Percentiles rank a stretch among this genome's conserved stretches.
Conservation (phyloP, 2,888 invertebrate species). For the Subacronicta megacephala region DNA sequence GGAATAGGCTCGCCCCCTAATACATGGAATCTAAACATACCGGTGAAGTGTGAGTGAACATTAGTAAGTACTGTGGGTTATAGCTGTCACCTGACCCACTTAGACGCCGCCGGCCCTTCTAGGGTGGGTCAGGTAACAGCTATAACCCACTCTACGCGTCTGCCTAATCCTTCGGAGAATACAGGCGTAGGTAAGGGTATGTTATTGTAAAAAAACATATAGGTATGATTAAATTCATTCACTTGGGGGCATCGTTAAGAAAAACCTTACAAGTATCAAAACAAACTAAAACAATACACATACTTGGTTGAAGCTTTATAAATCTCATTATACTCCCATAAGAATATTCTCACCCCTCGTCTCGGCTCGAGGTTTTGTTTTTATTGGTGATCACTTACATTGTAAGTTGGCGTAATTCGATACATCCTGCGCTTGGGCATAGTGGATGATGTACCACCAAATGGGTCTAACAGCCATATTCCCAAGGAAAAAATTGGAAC, state of each 20-base stretch:
- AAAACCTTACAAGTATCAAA: slow-evolving; percentile 44
- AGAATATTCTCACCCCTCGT: slow-evolving; percentile 85
- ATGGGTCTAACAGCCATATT: slow-evolving; percentile 54
- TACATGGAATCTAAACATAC: too few species aligned
- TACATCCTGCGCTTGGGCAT: slow-evolving; percentile 84
- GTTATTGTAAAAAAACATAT: too few species aligned
- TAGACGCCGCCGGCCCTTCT: too few species aligned
- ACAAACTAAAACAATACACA: slow-evolving; percentile 58
- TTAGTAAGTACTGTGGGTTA: too few species aligned
- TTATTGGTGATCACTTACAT: slow-evolving; percentile 85
- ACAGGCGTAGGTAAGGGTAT: too few species aligned
- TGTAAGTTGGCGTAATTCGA: slow-evolving; percentile 84
- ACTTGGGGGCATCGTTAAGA: slow-evolving; percentile 24
- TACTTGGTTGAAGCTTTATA: slow-evolving; percentile 85
- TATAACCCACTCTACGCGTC: too few species aligned
- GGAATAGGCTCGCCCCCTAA: too few species aligned
- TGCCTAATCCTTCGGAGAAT: too few species aligned
- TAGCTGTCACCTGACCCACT: too few species aligned
- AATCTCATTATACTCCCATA: slow-evolving; percentile 80
- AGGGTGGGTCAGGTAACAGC: too few species aligned
- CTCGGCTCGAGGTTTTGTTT: slow-evolving; percentile 70
- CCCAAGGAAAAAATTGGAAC: slow-evolving; percentile 35
- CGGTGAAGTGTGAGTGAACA: too few species aligned
- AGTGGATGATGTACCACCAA: slow-evolving; percentile 50
- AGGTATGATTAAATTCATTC: slow-evolving; percentile 8